phyloP scores from a whole-genome alignment of 2,888 invertebrate genomes.

The Clepsis dumicolana region DNA sequence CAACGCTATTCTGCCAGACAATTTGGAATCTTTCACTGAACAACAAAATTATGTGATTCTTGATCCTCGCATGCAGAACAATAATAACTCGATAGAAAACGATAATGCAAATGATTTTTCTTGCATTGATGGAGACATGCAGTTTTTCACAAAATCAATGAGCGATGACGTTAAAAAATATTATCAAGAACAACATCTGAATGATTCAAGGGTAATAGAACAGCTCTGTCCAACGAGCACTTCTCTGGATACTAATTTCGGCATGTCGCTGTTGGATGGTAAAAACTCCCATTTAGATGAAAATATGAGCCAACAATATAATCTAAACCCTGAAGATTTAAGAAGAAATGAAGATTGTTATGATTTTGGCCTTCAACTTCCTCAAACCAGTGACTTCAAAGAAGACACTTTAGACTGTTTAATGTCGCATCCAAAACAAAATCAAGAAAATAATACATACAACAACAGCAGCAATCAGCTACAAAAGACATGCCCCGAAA shows the following conservation, averaged over 20 bases:
- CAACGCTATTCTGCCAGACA: constrained; percentile 76
- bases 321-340: constrained; percentile 71
- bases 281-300: constrained; percentile 71
- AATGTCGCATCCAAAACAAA: constrained; percentile 73
- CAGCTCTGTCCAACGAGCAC: constrained; percentile 75
- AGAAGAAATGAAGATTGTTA: constrained; percentile 75
- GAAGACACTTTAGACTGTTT: constrained; percentile 76
- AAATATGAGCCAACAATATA: constrained; percentile 69
- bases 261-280: constrained; percentile 73
- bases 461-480: constrained; percentile 58
- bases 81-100: constrained; percentile 64
- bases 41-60: constrained; percentile 78
- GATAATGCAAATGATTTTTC: constrained; percentile 74
- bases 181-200: constrained; percentile 76
- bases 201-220: constrained; percentile 71
- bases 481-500: constrained; percentile 66
- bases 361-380: constrained; percentile 74
- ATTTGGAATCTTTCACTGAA: constrained; percentile 75
- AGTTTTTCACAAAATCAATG: constrained; percentile 81
- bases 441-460: constrained; percentile 61
- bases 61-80: constrained; percentile 69
- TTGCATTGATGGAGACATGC: constrained; percentile 81
- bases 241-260: constrained; percentile 74
- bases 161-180: constrained; percentile 82
- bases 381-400: constrained; percentile 73